Conservation (phyloP, 2,888 invertebrate species). For the Drosophila multiciliata region DNA sequence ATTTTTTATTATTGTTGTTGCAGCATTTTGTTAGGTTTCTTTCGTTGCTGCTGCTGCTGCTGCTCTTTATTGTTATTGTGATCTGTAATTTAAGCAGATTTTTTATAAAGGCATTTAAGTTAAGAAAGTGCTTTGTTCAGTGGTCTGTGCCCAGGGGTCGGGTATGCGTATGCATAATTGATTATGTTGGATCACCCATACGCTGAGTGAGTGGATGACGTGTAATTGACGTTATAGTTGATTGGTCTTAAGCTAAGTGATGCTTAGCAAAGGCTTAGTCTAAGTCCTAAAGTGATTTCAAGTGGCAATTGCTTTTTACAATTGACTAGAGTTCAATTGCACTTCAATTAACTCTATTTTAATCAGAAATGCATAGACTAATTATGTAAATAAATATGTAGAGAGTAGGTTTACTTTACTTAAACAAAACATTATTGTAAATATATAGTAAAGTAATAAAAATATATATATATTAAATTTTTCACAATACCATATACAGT, state of each 20-base stretch:
- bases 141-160: slow-evolving; percentile 4
- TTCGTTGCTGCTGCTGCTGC: background rate
- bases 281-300: background rate
- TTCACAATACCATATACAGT: background rate
- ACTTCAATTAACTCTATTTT: background rate
- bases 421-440: background rate
- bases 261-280: slow-evolving; percentile 7
- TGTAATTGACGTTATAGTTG: slow-evolving; percentile 41
- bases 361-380: background rate
- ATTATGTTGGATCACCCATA: slow-evolving; percentile 60
- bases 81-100: slow-evolving; percentile 6
- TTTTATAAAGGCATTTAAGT: slow-evolving; percentile 1
- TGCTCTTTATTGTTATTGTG: slow-evolving; percentile 14
- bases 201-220: slow-evolving; percentile 35
- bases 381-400: background rate
- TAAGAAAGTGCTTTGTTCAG: slow-evolving; percentile 28
- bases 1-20: slow-evolving; percentile 12
- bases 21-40: background rate
- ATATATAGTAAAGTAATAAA: background rate
- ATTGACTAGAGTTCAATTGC: background rate
- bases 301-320: slow-evolving; percentile 2
- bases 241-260: slow-evolving; percentile 25
- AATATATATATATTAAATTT: background rate
- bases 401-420: background rate
- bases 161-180: slow-evolving; percentile 62